Percentiles rank a stretch among this genome's conserved stretches.
These are phyloP conservation scores for Embiotoca jacksoni DNA, from an alignment of 2,113 vertebrate genomes.

Conservation along the genomic window DNA sequence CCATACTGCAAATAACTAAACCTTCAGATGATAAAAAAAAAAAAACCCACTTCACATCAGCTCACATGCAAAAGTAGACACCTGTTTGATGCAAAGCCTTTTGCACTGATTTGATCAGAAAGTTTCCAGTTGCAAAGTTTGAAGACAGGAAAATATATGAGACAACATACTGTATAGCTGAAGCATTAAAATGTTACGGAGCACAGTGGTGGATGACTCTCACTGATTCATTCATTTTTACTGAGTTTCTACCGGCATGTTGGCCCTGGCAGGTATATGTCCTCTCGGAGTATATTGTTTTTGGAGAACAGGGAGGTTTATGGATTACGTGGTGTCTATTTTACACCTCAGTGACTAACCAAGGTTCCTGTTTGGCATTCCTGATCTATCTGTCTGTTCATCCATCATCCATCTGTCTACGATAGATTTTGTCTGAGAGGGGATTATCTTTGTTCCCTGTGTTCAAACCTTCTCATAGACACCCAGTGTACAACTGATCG, in stretches of 20 bases:
- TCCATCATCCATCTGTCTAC: constrained; percentile 27
- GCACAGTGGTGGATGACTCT: constrained; percentile 3
- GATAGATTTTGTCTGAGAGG: constrained; percentile 18
- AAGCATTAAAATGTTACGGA: constrained; percentile 3
- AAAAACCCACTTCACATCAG: not conserved
- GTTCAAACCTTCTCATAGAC: not conserved
- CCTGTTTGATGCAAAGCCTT: not conserved
- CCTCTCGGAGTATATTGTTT: constrained; percentile 19
- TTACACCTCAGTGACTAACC: constrained; percentile 17
- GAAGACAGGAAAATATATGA: constrained; percentile 2
- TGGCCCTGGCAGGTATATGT: constrained; percentile 1
- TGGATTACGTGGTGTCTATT: constrained; percentile 17
- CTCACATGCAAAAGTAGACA: not conserved
- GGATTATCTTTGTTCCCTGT: not conserved
- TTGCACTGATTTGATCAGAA: constrained; percentile 7
- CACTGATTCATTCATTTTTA: not conserved
- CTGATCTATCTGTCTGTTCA: constrained; percentile 17
- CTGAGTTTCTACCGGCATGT: constrained; percentile 9
- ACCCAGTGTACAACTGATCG: not conserved
- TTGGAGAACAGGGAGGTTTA: constrained; percentile 3
- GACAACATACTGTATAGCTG: not conserved
- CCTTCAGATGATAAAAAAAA: not conserved
- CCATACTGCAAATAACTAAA: not conserved
- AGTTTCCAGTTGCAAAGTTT: not conserved
- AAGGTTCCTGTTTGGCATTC: constrained; percentile 28